These are phyloP conservation scores for Lerista edwardsae DNA, from an alignment of 2,797 vertebrate species.

Conservation along the genomic window DNA sequence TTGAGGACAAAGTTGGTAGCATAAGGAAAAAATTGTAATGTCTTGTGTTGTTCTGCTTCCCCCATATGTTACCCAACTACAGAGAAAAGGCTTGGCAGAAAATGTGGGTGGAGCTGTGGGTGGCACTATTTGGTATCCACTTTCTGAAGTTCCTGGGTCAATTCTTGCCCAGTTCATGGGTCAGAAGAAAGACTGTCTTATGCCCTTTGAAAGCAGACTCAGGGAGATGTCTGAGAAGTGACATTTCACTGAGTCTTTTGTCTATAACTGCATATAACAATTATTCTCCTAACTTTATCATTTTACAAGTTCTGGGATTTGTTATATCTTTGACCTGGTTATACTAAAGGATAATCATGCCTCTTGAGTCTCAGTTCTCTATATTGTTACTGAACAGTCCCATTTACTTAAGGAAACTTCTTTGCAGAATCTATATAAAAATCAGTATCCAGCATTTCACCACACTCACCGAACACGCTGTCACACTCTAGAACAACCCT, in stretches of 20 bases:
- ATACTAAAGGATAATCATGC: background rate
- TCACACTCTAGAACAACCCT: background rate
- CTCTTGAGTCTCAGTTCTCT: background rate
- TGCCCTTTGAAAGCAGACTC: background rate
- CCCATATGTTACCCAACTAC: too few relatives aligned
- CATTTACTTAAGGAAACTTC: background rate
- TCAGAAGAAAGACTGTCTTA: background rate
- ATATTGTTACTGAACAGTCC: background rate
- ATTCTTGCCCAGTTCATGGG: background rate
- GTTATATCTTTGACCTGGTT: background rate
- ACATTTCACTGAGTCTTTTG: background rate
- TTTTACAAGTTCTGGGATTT: background rate
- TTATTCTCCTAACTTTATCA: background rate
- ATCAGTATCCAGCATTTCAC: background rate
- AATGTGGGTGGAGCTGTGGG: too few relatives aligned
- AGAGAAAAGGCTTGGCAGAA: too few relatives aligned
- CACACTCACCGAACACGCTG: background rate
- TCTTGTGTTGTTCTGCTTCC: too few relatives aligned
- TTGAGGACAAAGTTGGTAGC: background rate
- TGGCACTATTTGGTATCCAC: background rate
- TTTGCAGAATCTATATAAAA: background rate
- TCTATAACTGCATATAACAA: background rate
- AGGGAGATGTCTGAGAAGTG: background rate
- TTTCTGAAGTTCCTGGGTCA: background rate
- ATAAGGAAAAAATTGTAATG: too few relatives aligned